A percentile compares a stretch with the other conserved stretches of the same genome.
Evolutionary conservation across 2,888 invertebrate species (phyloP).

Genomic region (Caenorhabditis sulstoni): DNA sequence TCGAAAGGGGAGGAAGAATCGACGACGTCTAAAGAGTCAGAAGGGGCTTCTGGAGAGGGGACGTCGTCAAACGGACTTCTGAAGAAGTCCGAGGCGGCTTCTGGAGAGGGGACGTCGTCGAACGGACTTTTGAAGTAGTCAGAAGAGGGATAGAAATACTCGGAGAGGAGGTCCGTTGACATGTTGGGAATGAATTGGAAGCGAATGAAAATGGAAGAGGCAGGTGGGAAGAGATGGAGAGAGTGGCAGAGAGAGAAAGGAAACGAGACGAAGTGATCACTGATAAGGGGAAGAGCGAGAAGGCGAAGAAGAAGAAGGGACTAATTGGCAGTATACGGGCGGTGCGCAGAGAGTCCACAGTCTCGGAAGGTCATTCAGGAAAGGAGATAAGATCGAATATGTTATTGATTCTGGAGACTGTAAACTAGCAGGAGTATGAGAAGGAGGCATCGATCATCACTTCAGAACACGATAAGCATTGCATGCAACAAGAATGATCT

Average conservation of each 20-base stretch:
- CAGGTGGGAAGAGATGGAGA: conserved; percentile 11
- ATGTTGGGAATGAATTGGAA: conserved; percentile 5
- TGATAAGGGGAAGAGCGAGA: conserved; percentile 31
- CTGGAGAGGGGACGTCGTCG: conserved; percentile 41
- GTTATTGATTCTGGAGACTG: too few relatives aligned
- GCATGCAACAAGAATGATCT: too few relatives aligned
- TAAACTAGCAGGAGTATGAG: too few relatives aligned
- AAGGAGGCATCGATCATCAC: too few relatives aligned
- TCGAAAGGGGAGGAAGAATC: conserved; percentile 26
- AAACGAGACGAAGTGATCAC: conserved; percentile 36
- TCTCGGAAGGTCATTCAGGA: too few relatives aligned
- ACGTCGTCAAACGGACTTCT: conserved; percentile 42
- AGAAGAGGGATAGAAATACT: conserved; percentile 53
- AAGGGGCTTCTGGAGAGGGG: conserved; percentile 17
- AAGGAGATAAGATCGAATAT: too few relatives aligned
- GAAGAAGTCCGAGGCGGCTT: conserved; percentile 16
- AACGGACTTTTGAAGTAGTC: conserved; percentile 41
- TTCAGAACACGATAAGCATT: too few relatives aligned
- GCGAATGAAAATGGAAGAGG: conserved; percentile 14
- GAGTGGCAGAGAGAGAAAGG: conserved; percentile 33
- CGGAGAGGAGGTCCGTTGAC: conserved; percentile 55
- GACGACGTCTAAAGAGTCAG: background rate
- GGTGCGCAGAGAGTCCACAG: background rate
- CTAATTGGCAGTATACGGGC: conserved; percentile 37
- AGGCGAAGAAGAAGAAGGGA: conserved; percentile 6